Conservation (phyloP, 2,888 invertebrate species). For the Scaptomyza reducta region DNA sequence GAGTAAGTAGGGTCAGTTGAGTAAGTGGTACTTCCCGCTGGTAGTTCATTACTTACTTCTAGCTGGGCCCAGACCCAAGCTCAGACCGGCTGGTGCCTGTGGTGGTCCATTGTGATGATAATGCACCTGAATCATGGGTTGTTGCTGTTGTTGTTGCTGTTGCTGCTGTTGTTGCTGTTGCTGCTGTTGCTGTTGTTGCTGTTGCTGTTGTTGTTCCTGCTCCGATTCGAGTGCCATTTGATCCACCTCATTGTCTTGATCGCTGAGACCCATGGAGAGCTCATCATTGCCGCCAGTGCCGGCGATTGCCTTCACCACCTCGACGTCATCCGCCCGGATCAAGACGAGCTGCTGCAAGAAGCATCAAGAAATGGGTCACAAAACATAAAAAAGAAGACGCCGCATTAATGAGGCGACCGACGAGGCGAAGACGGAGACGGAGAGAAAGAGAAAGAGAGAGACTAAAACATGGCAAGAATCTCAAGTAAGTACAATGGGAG, state of each 20-base stretch:
- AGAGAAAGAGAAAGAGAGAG: neutral
- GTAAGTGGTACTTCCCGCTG: too few relatives aligned
- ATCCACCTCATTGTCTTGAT: conserved; percentile 87
- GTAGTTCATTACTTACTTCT: conserved; percentile 77
- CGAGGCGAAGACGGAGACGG: neutral
- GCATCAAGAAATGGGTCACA: conserved; percentile 38
- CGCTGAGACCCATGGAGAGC: conserved; percentile 81
- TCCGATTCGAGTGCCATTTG: conserved; percentile 91
- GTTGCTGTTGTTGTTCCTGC: conserved; percentile 85
- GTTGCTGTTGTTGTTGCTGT: conserved; percentile 57
- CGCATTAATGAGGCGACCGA: conserved; percentile 52
- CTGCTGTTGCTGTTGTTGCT: conserved; percentile 80
- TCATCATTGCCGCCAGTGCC: conserved; percentile 84
- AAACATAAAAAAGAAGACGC: conserved; percentile 7
- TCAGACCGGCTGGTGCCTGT: conserved; percentile 53
- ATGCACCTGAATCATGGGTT: conserved; percentile 76
- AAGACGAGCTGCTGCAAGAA: conserved; percentile 73
- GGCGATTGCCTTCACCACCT: conserved; percentile 87
- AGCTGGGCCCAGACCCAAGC: conserved; percentile 70
- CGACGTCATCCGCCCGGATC: conserved; percentile 86
- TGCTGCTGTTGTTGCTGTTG: conserved; percentile 83
- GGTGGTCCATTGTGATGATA: conserved; percentile 84
- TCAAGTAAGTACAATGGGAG: conserved; percentile 62
- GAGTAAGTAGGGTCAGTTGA: too few relatives aligned
- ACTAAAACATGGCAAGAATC: conserved; percentile 44